Conservation (phyloP, 2,797 vertebrate genomes). For the Enteromius radiatus region DNA sequence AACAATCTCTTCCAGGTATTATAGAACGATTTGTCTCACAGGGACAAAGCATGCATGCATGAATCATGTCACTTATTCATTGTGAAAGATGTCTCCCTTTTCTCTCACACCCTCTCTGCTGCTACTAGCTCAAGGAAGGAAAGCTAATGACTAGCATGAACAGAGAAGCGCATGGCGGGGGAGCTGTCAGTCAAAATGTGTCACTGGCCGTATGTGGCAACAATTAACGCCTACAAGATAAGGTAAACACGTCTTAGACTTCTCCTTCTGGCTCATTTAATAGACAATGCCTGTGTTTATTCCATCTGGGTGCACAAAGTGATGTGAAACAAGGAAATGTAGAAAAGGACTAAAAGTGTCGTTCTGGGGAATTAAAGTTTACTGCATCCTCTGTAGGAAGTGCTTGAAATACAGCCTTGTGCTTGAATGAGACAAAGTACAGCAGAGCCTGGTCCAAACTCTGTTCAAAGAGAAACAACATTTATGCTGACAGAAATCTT, state of each 20-base stretch:
- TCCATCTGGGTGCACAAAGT: conserved; percentile 31
- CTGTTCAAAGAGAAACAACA: background rate
- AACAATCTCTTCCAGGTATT: background rate
- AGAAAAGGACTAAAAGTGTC: background rate
- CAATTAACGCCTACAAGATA: conserved; percentile 46
- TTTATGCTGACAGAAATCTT: background rate
- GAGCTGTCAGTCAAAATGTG: conserved; percentile 38
- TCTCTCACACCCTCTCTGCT: background rate
- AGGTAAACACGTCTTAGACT: conserved; percentile 37
- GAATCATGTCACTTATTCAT: background rate
- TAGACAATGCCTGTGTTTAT: conserved; percentile 44
- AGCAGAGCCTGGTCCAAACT: background rate
- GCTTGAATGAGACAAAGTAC: conserved; percentile 1
- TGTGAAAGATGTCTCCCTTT: background rate
- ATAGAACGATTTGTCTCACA: background rate
- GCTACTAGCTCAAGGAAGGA: background rate
- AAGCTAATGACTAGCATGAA: conserved; percentile 31
- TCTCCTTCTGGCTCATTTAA: conserved; percentile 43
- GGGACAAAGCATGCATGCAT: background rate
- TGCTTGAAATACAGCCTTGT: background rate
- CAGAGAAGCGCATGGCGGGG: conserved; percentile 14
- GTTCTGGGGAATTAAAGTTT: conserved; percentile 3
- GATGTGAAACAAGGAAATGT: conserved; percentile 19
- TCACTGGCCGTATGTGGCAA: conserved; percentile 31
- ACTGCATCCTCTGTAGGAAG: background rate